Evolutionary conservation across 2,113 vertebrate species (phyloP).

Genomic region (Callorhinus ursinus): DNA sequence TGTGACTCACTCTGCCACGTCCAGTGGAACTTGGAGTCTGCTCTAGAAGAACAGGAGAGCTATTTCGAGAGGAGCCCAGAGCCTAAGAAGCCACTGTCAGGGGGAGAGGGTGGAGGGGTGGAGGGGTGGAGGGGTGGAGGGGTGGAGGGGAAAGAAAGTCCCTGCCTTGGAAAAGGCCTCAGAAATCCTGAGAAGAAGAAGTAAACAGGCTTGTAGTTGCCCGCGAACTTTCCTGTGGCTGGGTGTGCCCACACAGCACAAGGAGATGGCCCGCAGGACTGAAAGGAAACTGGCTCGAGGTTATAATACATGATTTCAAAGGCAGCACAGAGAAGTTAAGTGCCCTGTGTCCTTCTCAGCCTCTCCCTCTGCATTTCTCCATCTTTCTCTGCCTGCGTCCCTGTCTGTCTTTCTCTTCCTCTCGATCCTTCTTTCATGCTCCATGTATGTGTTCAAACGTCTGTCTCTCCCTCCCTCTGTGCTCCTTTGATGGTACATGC

Average conservation of each 20-base stretch:
- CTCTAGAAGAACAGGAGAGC: slow-evolving; percentile 32
- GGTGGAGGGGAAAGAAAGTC: neutral
- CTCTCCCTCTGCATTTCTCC: neutral
- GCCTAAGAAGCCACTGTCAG: neutral
- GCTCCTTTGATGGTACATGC: neutral
- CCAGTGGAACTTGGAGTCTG: neutral
- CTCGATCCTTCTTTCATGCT: neutral
- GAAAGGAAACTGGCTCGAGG: too few species aligned
- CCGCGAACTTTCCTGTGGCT: slow-evolving; percentile 50
- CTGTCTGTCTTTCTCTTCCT: neutral
- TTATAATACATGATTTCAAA: neutral
- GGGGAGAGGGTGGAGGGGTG: neutral
- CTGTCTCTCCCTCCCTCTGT: neutral
- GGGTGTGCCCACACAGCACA: too few species aligned
- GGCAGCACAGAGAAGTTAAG: too few species aligned
- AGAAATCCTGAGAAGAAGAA: neutral
- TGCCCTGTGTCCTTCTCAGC: fast-evolving
- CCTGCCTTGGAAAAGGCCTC: slow-evolving; percentile 40
- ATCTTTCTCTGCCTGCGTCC: neutral
- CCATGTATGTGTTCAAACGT: neutral
- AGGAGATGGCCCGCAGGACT: fast-evolving
- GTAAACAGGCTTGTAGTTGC: neutral
- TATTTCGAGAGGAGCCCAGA: neutral
- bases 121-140: too few species aligned
- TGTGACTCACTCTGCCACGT: neutral